Evolutionary conservation across 2,888 invertebrate genomes (phyloP).

Genomic region (Drosophila mayaguana): DNA sequence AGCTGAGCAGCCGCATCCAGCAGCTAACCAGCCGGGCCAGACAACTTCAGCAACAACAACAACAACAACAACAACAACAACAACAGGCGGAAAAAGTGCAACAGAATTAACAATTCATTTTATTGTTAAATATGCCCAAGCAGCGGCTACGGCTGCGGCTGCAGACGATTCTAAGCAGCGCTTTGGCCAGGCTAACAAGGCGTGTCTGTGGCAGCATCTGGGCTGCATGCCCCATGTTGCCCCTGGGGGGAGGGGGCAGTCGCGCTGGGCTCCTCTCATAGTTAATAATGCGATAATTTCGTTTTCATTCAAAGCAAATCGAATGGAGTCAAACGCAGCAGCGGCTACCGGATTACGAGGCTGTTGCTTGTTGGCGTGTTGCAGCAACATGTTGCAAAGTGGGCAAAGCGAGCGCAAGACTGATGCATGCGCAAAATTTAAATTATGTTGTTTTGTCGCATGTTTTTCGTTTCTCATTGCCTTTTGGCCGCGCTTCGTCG

Average conservation of each 20-base stretch:
- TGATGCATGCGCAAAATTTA: conserved; percentile 81
- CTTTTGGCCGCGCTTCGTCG: conserved; percentile 55
- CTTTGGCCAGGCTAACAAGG: conserved; percentile 67
- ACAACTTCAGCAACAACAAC: conserved; percentile 30
- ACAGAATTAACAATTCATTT: conserved; percentile 79
- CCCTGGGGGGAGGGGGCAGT: neutral
- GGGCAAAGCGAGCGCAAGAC: conserved; percentile 12
- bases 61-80: conserved; percentile 13
- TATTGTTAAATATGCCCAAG: conserved; percentile 75
- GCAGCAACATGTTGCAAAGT: conserved; percentile 75
- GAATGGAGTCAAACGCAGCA: conserved; percentile 54
- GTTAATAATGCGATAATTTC: conserved; percentile 82
- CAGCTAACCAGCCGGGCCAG: conserved; percentile 25
- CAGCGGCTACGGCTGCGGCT: neutral
- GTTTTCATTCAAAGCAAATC: conserved; percentile 82
- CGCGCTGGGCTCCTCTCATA: conserved; percentile 55
- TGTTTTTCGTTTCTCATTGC: conserved; percentile 69
- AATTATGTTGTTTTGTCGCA: conserved; percentile 83
- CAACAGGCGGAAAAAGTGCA: conserved; percentile 65
- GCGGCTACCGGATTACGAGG: conserved; percentile 73
- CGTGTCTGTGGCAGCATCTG: conserved; percentile 52
- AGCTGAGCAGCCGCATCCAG: conserved; percentile 46
- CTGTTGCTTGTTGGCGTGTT: conserved; percentile 65
- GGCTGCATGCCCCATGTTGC: neutral
- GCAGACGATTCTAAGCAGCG: conserved; percentile 48